A percentile compares a stretch with the other conserved stretches of the same genome.
phyloP scores from a whole-genome alignment of 2,113 vertebrate genomes.

The Garra rufa region DNA sequence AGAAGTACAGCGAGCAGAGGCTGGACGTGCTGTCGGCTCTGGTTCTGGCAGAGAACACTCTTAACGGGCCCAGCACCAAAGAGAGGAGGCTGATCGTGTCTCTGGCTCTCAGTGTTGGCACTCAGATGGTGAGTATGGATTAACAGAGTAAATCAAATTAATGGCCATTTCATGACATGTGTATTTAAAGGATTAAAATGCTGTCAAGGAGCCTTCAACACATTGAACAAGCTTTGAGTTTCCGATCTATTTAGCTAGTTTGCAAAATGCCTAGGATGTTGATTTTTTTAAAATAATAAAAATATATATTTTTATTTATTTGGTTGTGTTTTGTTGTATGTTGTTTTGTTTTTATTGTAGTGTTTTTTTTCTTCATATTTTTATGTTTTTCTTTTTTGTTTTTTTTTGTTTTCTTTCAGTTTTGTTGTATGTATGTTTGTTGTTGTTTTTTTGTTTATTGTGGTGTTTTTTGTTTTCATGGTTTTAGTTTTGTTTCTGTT shows the following conservation, averaged over 20 bases:
- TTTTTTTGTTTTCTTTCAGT: not conserved
- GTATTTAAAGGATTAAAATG: not conserved
- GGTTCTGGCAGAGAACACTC: conserved; percentile 92
- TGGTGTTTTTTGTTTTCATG: not conserved
- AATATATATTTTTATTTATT: not conserved
- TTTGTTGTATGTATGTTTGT: not conserved
- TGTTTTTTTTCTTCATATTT: too few species aligned
- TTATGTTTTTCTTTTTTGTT: too few species aligned
- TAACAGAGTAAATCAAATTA: not conserved
- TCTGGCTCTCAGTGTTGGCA: conserved; percentile 93
- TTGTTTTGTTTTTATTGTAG: not conserved
- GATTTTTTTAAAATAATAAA: not conserved
- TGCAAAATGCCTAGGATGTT: not conserved
- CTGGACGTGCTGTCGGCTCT: conserved; percentile 95
- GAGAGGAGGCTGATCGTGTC: conserved; percentile 90
- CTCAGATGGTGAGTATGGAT: conserved; percentile 86
- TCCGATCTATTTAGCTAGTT: not conserved
- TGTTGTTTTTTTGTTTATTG: not conserved
- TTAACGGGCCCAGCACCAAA: conserved; percentile 93
- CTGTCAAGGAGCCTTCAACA: not conserved
- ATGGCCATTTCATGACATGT: not conserved
- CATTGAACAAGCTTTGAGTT: not conserved
- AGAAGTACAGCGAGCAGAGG: conserved; percentile 97
- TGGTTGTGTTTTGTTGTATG: not conserved
- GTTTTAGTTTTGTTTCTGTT: not conserved